A percentile compares a stretch with the other conserved stretches of the same genome.
phyloP scores from a whole-genome alignment of 2,888 invertebrate genomes.

The Mystacides longicornis region DNA sequence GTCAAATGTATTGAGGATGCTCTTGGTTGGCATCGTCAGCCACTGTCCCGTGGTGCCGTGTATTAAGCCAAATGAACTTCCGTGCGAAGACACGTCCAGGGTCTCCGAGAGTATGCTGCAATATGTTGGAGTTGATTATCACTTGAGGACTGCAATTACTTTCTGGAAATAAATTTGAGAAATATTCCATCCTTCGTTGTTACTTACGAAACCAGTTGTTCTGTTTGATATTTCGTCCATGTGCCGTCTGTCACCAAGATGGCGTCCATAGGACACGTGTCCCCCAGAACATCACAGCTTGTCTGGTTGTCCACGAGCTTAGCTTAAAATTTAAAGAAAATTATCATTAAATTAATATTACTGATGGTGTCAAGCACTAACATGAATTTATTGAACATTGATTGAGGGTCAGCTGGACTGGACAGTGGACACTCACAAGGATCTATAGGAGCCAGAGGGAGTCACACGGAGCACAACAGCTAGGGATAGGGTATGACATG shows the following conservation, averaged over 20 bases:
- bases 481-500: too few species aligned
- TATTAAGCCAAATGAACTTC: slow-evolving; percentile 53
- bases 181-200: too few species aligned
- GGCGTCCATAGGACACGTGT: slow-evolving; percentile 45
- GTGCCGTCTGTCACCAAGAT: slow-evolving; percentile 53
- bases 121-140: too few species aligned
- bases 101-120: slow-evolving; percentile 50
- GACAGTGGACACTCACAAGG: too few species aligned
- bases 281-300: slow-evolving; percentile 34
- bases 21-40: slow-evolving; percentile 52
- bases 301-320: slow-evolving; percentile 21
- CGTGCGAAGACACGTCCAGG: slow-evolving; percentile 50
- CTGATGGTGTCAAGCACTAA: background rate
- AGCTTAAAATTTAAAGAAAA: slow-evolving; percentile 12
- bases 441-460: background rate
- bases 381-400: background rate
- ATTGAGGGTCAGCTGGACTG: background rate
- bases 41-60: slow-evolving; percentile 56
- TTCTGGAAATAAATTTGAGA: too few species aligned
- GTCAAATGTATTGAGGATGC: slow-evolving; percentile 42
- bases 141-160: too few species aligned
- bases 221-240: slow-evolving; percentile 48
- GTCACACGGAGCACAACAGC: too few species aligned
- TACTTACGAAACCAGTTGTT: slow-evolving; percentile 49
- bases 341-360: background rate